phyloP scores from a whole-genome alignment of 2,797 vertebrate species.

The Chelon auratus region DNA sequence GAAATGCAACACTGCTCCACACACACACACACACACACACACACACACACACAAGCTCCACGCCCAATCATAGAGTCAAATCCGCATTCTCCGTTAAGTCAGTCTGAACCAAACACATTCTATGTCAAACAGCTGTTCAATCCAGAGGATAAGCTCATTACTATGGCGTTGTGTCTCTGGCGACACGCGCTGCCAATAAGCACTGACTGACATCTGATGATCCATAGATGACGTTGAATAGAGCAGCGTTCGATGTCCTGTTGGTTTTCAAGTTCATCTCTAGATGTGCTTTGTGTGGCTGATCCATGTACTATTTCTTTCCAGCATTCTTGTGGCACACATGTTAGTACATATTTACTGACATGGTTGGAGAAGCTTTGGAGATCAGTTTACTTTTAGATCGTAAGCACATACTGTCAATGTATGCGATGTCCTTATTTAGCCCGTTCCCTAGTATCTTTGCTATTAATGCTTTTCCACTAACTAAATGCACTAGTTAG shows the following conservation, averaged over 20 bases:
- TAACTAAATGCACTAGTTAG: constrained; percentile 19
- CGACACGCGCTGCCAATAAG: constrained; percentile 28
- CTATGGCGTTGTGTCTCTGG: constrained; percentile 24
- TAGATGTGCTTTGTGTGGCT: constrained; percentile 2
- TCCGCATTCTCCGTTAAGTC: constrained; percentile 38
- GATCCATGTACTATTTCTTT: constrained; percentile 1
- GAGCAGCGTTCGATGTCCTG: constrained; percentile 1
- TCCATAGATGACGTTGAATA: constrained; percentile 7
- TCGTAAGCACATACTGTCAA: constrained; percentile 11
- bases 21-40: not conserved
- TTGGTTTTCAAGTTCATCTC: constrained; percentile 25
- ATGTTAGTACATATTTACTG: not conserved
- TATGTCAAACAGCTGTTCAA: constrained; percentile 56
- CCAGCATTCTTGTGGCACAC: not conserved
- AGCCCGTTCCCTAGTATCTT: constrained; percentile 11
- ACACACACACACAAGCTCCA: not conserved
- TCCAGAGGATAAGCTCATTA: constrained; percentile 58
- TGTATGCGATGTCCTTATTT: constrained; percentile 32
- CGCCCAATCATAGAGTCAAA: constrained; percentile 14
- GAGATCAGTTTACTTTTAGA: constrained; percentile 32
- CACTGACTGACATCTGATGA: constrained; percentile 34
- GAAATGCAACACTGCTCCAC: constrained; percentile 17
- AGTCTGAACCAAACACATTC: constrained; percentile 11
- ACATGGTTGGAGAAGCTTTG: not conserved
- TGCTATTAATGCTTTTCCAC: constrained; percentile 13